Base-by-base conservation (phyloP, 1,140 invertebrate genomes). In the Brachionus rubens region DNA sequence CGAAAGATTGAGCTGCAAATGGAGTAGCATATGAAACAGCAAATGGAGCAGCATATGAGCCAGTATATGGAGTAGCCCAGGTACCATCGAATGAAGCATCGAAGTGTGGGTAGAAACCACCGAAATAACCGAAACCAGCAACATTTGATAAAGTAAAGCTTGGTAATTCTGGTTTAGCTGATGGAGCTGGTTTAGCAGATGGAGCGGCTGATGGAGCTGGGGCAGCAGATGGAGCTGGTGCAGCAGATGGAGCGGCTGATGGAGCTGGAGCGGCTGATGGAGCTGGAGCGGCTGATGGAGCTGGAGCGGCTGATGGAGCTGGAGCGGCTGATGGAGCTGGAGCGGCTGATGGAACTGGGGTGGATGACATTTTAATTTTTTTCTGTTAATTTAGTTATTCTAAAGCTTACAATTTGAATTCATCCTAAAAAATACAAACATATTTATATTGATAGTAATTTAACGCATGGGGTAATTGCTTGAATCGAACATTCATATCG, bases 391-490 rank as follows among this genome's bases (percentile, higher is more conserved):
- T 59, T 16, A 33, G 33, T n/a, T 7, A 5, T 40, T 28, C 36
- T 36, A 14, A 7, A n/a, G 19, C 5, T 40, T n/a, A 7, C 9
- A 36, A 5, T 5, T 21, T 33, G 19, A n/a, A 33, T 19, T 16
- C 36, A 33, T 10, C n/a, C 4, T 12, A 2, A 33, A 9, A 36
- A 33, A n/a, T 36, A 10, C 2, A 33, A 16, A 3, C 36, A 36
- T 40, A 33, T 59, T 41, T 59, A 59, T 59, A 59, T 30, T 19
- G 28, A 36, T 16, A 40, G 5, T 59, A 33, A 33, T 41, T 59
- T 59, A 41, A 59, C 54, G 33, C 54, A 33, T 30, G 33, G 30
- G n/a, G n/a, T n/a, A n/a, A n/a, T n/a, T n/a, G n/a, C n/a, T n/a
- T n/a, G n/a, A n/a, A n/a, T n/a, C n/a, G n/a, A n/a, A n/a, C n/a